phyloP scores from a whole-genome alignment of 2,888 invertebrate genomes.

The Leptogaster cylindrica region DNA sequence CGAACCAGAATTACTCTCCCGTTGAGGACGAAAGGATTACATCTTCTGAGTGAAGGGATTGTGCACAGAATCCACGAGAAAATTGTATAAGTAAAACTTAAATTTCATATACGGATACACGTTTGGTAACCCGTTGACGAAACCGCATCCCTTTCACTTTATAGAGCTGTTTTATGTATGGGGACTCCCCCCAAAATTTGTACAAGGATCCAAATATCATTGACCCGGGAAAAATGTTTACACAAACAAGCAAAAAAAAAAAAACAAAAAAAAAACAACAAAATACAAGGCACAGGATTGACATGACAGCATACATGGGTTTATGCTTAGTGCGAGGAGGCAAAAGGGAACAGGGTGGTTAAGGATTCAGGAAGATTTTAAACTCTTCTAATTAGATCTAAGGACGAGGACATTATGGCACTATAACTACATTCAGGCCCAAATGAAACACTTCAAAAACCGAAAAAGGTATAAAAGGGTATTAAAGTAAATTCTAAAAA shows the following conservation, averaged over 20 bases:
- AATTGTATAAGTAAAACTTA: constrained; percentile 14
- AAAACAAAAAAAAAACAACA: not conserved
- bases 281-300: not conserved
- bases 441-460: not conserved
- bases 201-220: constrained; percentile 4
- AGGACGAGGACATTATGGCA: not conserved
- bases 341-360: not conserved
- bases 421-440: not conserved
- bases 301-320: not conserved
- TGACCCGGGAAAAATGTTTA: not conserved
- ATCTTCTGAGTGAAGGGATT: constrained; percentile 1
- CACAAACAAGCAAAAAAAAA: too few species aligned
- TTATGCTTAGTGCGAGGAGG: not conserved
- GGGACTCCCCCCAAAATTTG: not conserved
- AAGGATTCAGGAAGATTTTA: not conserved
- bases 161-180: not conserved
- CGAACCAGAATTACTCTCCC: not conserved
- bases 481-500: not conserved
- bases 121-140: constrained; percentile 9
- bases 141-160: constrained; percentile 8
- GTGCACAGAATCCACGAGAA: constrained; percentile 3
- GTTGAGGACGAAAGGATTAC: constrained; percentile 6
- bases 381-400: not conserved
- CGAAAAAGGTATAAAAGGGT: not conserved
- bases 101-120: constrained; percentile 5